phyloP scores from a whole-genome alignment of 2,888 invertebrate genomes.

The Eupeodes luniger region DNA sequence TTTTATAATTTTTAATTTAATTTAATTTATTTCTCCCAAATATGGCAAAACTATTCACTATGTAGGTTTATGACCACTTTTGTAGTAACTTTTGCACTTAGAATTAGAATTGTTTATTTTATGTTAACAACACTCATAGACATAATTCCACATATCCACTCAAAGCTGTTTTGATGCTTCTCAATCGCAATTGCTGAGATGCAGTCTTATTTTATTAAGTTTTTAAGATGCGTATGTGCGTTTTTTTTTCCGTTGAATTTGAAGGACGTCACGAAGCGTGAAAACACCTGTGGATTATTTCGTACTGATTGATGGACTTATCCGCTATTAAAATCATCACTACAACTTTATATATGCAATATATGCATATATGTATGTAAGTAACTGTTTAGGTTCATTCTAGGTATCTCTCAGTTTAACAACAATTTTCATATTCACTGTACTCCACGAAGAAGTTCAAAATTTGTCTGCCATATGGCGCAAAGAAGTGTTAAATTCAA shows the following conservation, averaged over 20 bases:
- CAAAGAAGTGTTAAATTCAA: background rate
- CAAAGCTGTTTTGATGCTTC: background rate
- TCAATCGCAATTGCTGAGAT: slow-evolving; percentile 1
- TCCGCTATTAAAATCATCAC: slow-evolving; percentile 53
- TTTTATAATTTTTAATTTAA: background rate
- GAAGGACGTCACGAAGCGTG: slow-evolving; percentile 65
- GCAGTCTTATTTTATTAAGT: background rate
- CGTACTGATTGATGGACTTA: slow-evolving; percentile 59
- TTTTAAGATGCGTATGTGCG: slow-evolving; percentile 26
- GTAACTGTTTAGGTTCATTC: background rate
- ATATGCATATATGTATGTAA: background rate
- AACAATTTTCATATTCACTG: slow-evolving; percentile 15
- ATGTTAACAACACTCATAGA: slow-evolving; percentile 6
- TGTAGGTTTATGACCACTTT: slow-evolving; percentile 2
- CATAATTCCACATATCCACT: background rate
- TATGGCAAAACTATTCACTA: background rate
- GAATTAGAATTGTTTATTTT: background rate
- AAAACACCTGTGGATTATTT: slow-evolving; percentile 39
- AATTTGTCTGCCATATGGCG: slow-evolving; percentile 4
- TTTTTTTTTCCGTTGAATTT: background rate
- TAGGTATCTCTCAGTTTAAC: slow-evolving; percentile 1
- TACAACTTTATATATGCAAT: slow-evolving; percentile 1
- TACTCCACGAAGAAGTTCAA: background rate
- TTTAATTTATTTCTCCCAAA: background rate
- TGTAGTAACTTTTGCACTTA: slow-evolving; percentile 35